Conservation (phyloP, 2,113 vertebrate genomes). For the Propithecus coquereli region DNA sequence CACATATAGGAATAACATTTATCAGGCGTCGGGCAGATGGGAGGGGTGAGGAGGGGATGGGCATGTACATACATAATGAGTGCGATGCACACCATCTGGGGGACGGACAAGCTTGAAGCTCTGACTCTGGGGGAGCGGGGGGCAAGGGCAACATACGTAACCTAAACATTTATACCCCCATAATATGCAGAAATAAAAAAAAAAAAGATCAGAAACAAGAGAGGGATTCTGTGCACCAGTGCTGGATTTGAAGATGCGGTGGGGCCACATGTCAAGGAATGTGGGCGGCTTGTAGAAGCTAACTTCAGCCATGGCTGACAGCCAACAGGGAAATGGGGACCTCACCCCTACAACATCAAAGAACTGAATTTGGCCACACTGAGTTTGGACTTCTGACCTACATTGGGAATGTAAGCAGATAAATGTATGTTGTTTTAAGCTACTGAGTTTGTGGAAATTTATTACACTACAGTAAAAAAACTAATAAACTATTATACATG, state of each 20-base stretch:
- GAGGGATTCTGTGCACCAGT: neutral
- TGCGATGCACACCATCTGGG: no score
- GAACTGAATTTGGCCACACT: neutral
- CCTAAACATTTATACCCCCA: no score
- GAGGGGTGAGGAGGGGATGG: no score
- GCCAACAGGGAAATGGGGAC: neutral
- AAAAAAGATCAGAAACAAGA: neutral
- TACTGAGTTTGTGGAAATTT: neutral
- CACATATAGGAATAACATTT: no score
- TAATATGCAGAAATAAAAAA: no score
- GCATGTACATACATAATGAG: no score
- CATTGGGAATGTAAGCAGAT: neutral
- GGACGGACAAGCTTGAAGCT: no score
- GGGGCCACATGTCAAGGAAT: neutral
- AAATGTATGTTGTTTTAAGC: neutral
- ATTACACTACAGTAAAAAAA: neutral
- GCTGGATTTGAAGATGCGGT: neutral
- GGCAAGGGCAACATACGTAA: no score
- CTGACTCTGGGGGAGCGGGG: no score
- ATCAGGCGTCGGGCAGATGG: no score
- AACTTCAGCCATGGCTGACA: neutral
- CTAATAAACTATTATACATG: no score
- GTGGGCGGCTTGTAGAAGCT: neutral
- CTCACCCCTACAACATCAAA: neutral
- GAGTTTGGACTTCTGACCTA: neutral